Base-by-base conservation (phyloP, 1,140 invertebrate genomes). In the Drosophila novamexicana region DNA sequence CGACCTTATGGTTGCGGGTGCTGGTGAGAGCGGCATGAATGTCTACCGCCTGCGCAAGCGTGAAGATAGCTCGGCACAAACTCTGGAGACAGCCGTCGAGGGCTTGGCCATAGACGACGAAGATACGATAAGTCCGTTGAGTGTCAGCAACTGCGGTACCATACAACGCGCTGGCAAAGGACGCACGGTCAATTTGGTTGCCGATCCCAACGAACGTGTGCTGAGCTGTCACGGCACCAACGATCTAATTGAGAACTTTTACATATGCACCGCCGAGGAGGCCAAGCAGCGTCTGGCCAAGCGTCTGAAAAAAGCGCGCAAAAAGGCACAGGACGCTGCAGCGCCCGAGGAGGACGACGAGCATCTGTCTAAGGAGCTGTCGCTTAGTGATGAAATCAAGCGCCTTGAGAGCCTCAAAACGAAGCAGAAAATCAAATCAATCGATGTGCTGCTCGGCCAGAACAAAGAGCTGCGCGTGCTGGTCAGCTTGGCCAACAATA, bases 221-320 rank as follows among this genome's bases (percentile, higher is more conserved):
- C 81, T 99, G 0, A 95, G 95, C 7, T 98, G 97, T 93, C 96
- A 98, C 92, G 97, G 98, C 5, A 96, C 94, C 29, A 97, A 98
- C 79, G 95, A 95, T 68, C 93, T 94, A 8, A 92, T 99, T 9
- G 98, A 99, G 93, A 91, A 98, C 37, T 99, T 98, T 92, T 93
- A 95, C 52, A 95, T 99, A 70, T 95, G 96, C 77, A 93, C 94
- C 1, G 94, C 97, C 12, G 95, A 96, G 44, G 96, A 98, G 91
- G 94, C 97, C 0, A 94, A 95, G 61, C 83, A 93, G 32, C 94
- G 95, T 75, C 93, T 96, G 68, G 93, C 93, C 9, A 99, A 98
- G 93, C 94, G 97, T 56, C 76, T 96, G 16, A 96, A 96, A 79
- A 98, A 98, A 34, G 77, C 79, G 1, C 66, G 72, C 16, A 92